Percentiles rank a stretch among this genome's conserved stretches.
Evolutionary conservation across 1,140 invertebrate genomes (phyloP).

Genomic region (Manduca sexta): DNA sequence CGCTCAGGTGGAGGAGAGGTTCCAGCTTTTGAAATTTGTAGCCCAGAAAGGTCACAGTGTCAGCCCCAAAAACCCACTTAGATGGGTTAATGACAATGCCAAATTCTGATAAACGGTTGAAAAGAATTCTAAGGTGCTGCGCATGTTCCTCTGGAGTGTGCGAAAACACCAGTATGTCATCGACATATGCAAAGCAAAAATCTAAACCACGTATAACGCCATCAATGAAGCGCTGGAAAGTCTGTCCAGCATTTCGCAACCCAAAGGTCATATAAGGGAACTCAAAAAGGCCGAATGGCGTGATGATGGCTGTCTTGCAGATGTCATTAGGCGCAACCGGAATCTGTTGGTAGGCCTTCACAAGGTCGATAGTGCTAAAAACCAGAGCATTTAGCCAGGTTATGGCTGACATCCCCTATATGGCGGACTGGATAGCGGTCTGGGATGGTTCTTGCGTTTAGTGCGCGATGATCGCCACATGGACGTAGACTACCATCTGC

Average conservation of each 20-base stretch:
- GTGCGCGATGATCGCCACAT: slow-evolving; percentile 9
- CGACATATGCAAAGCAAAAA: neutral
- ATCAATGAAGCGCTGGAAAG: slow-evolving; percentile 1
- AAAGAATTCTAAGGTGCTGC: too few relatives aligned
- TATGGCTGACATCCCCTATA: slow-evolving; percentile 3
- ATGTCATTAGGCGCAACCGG: neutral
- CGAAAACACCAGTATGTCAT: neutral
- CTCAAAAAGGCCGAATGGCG: slow-evolving; percentile 2
- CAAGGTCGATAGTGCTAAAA: neutral
- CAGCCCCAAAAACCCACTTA: neutral
- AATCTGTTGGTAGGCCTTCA: neutral
- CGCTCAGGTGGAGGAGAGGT: neutral
- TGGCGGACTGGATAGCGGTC: slow-evolving; percentile 2
- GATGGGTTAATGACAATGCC: neutral
- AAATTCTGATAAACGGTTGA: neutral
- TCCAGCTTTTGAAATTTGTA: neutral
- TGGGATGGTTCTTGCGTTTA: slow-evolving; percentile 1
- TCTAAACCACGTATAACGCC: neutral
- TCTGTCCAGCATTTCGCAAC: neutral
- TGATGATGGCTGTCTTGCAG: neutral
- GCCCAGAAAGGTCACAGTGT: neutral
- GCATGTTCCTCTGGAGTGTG: too few relatives aligned
- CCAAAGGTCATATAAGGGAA: neutral
- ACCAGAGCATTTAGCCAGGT: slow-evolving; percentile 1
- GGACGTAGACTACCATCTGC: slow-evolving; percentile 4